Evolutionary conservation across 2,113 vertebrate species (phyloP).

Genomic region (Merops nubicus): DNA sequence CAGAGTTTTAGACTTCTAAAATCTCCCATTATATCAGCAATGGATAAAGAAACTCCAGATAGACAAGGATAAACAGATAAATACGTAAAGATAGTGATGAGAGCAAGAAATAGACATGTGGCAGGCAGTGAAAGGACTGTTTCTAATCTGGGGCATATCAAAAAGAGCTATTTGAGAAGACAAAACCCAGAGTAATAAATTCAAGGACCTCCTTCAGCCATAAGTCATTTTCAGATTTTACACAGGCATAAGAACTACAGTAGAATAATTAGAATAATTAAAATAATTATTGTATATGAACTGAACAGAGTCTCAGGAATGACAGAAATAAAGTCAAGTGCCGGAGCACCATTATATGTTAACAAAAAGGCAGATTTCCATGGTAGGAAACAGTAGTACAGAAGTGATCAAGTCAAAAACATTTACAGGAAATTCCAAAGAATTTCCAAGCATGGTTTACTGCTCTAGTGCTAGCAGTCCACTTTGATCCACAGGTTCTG

Average conservation of each 20-base stretch:
- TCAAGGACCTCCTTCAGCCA: neutral
- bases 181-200: neutral
- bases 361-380: neutral
- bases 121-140: neutral
- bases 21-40: neutral
- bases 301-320: neutral
- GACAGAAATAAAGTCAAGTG: neutral
- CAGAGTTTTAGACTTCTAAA: neutral
- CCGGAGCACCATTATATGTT: neutral
- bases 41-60: neutral
- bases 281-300: no score
- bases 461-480: neutral
- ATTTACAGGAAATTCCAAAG: neutral
- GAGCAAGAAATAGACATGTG: neutral
- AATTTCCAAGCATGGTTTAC: neutral
- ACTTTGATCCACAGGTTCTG: neutral
- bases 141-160: neutral
- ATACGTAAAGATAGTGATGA: neutral
- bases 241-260: neutral
- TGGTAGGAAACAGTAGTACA: neutral
- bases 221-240: neutral
- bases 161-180: neutral
- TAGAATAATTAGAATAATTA: neutral
- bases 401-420: neutral
- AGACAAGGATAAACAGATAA: neutral